Base-by-base conservation (phyloP, 2,888 invertebrate genomes). In the Bombylius discolor region DNA sequence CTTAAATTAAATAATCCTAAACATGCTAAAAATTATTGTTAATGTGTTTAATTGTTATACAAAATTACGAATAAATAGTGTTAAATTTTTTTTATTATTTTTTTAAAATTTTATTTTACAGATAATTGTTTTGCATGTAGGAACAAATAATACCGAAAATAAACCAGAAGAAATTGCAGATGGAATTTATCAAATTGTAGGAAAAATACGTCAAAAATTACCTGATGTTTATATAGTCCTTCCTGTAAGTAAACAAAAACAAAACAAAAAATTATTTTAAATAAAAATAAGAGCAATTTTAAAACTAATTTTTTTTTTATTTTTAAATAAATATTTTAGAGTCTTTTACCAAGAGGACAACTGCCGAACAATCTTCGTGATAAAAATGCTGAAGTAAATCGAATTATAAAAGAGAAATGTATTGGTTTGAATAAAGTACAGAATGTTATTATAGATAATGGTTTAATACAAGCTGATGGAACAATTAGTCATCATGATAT, bases 401-500 rank as follows among this genome's bases (percentile, higher is more conserved):
- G 81, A 64, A 69, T 85, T 49, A 72, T 94, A 58, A 79, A 79
- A 66, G 81, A 82, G 61, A 82, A 82, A 67, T 78, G 82, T 62
- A 69, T 74, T 62, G 79, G 79, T 61, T 74, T 86, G 65, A 76
- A 81, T 60, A 85, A 85, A 70, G 84, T 87, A 54, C 89, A 89
- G 76, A 81, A 87, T 67, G 84, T 93, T 47, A 76, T 80, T 61
- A 85, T 89, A 65, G 90, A 90, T 67, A 85, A 87, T 67, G 86
- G 86, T 50, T 81, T 89, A 62, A 77, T 89, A 55, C 87, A 87
- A 71, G 79, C 79, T 50, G 87, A 87, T 75, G 87, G 89, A 5
- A 81, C 83, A 49, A 91, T 94, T 58, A 88, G 87, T 68, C 90
- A 89, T 68, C 86, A 86, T 67, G 93, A 94, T 70, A 89, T 95